Percentiles rank a stretch among this genome's conserved stretches.
phyloP scores from a whole-genome alignment of 2,113 vertebrate species.

The Spheniscus mendiculus region DNA sequence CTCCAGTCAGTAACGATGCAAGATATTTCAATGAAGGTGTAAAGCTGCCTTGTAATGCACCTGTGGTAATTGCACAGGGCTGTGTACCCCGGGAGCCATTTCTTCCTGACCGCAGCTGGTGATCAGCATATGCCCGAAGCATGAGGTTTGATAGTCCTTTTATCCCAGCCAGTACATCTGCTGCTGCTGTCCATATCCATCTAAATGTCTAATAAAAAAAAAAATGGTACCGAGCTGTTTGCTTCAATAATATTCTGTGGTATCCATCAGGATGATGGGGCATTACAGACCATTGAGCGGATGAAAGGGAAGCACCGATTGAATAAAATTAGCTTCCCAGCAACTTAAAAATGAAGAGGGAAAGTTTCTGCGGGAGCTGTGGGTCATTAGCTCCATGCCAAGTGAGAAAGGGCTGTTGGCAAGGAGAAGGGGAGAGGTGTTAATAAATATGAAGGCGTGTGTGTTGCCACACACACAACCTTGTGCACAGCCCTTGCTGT shows the following conservation, averaged over 20 bases:
- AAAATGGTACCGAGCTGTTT: background rate
- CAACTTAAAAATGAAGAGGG: background rate
- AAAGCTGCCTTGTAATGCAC: constrained; percentile 23
- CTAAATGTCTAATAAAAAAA: background rate
- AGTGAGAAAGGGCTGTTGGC: background rate
- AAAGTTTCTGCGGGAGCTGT: background rate
- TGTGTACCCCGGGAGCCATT: background rate
- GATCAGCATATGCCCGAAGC: background rate
- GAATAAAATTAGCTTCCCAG: constrained; percentile 34
- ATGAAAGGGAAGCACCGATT: background rate
- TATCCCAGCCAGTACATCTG: constrained; percentile 3
- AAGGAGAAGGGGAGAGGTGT: background rate
- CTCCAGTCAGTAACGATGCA: background rate
- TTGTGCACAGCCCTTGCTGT: background rate
- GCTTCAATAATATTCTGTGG: background rate
- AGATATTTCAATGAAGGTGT: constrained; percentile 49
- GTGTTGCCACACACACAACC: background rate
- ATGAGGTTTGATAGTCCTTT: background rate
- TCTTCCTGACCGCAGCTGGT: constrained; percentile 16
- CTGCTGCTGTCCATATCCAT: background rate
- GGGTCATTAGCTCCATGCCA: background rate
- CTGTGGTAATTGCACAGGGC: background rate
- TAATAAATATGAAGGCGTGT: fast-evolving
- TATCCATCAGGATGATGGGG: constrained; percentile 15
- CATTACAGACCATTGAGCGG: constrained; percentile 11